phyloP scores from a whole-genome alignment of 2,888 invertebrate species.

The Lochmaea capreae region DNA sequence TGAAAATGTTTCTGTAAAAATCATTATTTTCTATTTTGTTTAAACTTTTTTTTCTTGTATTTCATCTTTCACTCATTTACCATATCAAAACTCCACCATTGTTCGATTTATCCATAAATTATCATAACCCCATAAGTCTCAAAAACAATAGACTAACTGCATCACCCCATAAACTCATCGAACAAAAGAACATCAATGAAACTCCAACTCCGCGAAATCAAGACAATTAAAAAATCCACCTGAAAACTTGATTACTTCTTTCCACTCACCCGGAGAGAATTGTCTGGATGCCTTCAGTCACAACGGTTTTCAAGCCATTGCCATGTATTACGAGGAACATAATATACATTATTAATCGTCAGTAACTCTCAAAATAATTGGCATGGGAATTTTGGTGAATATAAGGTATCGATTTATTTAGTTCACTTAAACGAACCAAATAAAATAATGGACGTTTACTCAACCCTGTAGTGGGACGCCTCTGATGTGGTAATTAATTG shows the following conservation, averaged over 20 bases:
- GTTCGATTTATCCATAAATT: constrained; percentile 12
- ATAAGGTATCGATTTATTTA: too few species aligned
- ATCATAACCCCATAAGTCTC: constrained; percentile 2
- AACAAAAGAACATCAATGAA: constrained; percentile 46
- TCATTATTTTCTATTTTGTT: not conserved
- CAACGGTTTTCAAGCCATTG: constrained; percentile 9
- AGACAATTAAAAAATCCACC: constrained; percentile 54
- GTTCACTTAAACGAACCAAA: too few species aligned
- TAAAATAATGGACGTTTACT: too few species aligned
- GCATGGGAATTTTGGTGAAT: too few species aligned
- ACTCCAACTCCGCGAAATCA: constrained; percentile 38
- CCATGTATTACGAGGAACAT: not conserved
- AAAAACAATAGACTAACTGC: constrained; percentile 25
- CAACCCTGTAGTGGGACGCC: too few species aligned
- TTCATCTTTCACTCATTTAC: not conserved
- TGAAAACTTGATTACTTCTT: constrained; percentile 56
- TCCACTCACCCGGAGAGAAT: constrained; percentile 53
- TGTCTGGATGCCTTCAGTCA: not conserved
- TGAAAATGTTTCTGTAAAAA: too few species aligned
- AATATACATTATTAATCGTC: too few species aligned
- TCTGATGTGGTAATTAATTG: too few species aligned
- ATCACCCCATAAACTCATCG: constrained; percentile 44
- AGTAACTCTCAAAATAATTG: too few species aligned
- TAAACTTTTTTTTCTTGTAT: not conserved
- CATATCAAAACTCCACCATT: not conserved